phyloP scores from a whole-genome alignment of 2,888 invertebrate species.

The Metallyticus violacea region DNA sequence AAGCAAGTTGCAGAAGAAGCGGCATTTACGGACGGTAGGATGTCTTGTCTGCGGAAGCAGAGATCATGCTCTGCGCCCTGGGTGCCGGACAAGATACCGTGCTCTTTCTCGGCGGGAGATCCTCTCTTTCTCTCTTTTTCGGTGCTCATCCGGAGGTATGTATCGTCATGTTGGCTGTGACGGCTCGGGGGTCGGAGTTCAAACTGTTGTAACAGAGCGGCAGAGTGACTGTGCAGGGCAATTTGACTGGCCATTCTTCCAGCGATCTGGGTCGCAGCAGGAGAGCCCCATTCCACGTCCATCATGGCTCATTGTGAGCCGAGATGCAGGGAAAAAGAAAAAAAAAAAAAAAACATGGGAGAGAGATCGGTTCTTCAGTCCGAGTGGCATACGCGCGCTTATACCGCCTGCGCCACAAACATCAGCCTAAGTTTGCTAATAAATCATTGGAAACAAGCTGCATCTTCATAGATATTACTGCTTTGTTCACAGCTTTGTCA shows the following conservation, averaged over 20 bases:
- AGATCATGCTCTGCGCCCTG: background rate
- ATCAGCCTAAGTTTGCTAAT: background rate
- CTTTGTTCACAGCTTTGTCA: too few relatives aligned
- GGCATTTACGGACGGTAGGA: background rate
- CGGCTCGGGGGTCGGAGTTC: background rate
- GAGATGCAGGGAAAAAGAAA: background rate
- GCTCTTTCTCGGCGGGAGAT: background rate
- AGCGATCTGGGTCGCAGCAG: slow-evolving; percentile 1
- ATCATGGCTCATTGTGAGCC: background rate
- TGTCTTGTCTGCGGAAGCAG: background rate
- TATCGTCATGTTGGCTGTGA: background rate
- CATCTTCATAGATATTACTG: too few relatives aligned
- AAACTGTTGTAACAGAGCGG: background rate
- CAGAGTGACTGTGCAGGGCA: background rate
- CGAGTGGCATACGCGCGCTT: background rate
- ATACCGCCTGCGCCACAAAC: background rate
- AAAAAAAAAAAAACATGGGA: too few relatives aligned
- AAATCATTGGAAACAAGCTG: too few relatives aligned
- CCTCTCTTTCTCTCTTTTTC: background rate
- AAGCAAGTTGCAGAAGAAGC: background rate
- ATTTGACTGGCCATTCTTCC: slow-evolving; percentile 11
- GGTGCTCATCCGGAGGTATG: background rate
- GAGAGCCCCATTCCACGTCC: slow-evolving; percentile 10
- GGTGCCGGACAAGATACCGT: background rate
- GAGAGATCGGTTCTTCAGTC: background rate